Base-by-base conservation (phyloP, 2,888 invertebrate genomes). In the Amiota mariae region DNA sequence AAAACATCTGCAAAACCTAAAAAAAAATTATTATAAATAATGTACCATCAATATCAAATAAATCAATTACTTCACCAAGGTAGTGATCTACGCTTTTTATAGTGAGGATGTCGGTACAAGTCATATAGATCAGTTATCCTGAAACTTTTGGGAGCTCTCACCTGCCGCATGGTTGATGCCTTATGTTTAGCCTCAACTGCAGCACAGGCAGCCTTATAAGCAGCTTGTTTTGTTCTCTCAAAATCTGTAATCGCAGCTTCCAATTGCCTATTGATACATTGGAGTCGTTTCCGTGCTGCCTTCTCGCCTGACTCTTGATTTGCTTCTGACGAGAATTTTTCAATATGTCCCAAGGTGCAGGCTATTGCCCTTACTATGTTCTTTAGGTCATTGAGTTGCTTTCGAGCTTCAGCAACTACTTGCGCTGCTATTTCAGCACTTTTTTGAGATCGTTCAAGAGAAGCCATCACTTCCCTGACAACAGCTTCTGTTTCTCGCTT, bases 221-320 rank as follows among this genome's bases (percentile, higher is more conserved):
- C 94, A 0, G 94, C 93, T 75, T 93, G 92, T 82, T 93, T 94
- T 0, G 94, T 94, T n/a, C 92, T 92, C 0, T 91, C 88, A 68
- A 93, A 92, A 79, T 94, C 94, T 0, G 91, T 90, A 76, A 92
- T 92, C 0, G 93, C 93, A 36, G 91, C 90, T 80, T 92, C 92
- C 67, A 94, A 85, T 81, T 94, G 93, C 63, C 92, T 91, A 78
- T 92, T 91, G n/a, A 94, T 86, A 76, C 93, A 92, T 13, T 93
- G 93, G 71, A 94, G 89, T 73, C 94, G 91, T 36, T 91, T 91
- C 78, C 92, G 92, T 0, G 94, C 94, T 8, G 93, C 93, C 84
- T 94, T 94, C 82, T 94, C 94, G 54, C 91, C 90, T 18, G 93
- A 84, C 15, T 93, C 93, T 77, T 91, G 91, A 81, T 93, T 91